A percentile compares a stretch with the other conserved stretches of the same genome.
Evolutionary conservation across 2,888 invertebrate species (phyloP).

Genomic region (Cataglyphis cursor): DNA sequence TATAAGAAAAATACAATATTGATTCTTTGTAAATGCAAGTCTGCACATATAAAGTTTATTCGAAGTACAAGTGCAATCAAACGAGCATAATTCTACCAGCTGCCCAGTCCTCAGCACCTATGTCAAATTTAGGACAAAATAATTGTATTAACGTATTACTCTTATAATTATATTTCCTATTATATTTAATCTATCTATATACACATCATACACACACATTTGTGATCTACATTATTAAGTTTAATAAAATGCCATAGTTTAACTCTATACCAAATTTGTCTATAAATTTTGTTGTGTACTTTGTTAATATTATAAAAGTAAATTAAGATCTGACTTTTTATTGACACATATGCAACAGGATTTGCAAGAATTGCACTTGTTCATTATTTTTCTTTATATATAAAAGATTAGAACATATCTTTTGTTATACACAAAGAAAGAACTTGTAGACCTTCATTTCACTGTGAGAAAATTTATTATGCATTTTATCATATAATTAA

Average conservation of each 20-base stretch:
- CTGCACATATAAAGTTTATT: not conserved
- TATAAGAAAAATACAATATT: not conserved
- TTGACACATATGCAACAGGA: not conserved
- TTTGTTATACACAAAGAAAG: conserved; percentile 62
- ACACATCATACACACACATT: conserved; percentile 26
- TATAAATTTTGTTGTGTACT: conserved; percentile 73
- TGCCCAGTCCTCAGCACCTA: conserved; percentile 61
- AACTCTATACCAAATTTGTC: conserved; percentile 52
- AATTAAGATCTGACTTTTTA: conserved; percentile 59
- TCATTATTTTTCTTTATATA: conserved; percentile 24
- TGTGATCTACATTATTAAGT: conserved; percentile 65
- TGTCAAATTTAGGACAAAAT: conserved; percentile 60
- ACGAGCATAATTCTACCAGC: conserved; percentile 71
- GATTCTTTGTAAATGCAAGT: conserved; percentile 8
- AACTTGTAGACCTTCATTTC: conserved; percentile 69
- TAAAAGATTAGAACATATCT: conserved; percentile 64
- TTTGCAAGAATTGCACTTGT: conserved; percentile 34
- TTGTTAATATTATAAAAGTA: conserved; percentile 67
- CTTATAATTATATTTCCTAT: conserved; percentile 41
- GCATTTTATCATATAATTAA: conserved; percentile 83
- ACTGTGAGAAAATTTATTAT: conserved; percentile 70
- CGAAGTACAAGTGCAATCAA: conserved; percentile 53
- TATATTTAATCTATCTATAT: conserved; percentile 49
- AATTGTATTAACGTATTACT: conserved; percentile 35
- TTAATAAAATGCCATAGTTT: conserved; percentile 61